A percentile compares a stretch with the other conserved stretches of the same genome.
Evolutionary conservation across 2,113 vertebrate species (phyloP).

Genomic region (Brachyhypopomus occidentalis): DNA sequence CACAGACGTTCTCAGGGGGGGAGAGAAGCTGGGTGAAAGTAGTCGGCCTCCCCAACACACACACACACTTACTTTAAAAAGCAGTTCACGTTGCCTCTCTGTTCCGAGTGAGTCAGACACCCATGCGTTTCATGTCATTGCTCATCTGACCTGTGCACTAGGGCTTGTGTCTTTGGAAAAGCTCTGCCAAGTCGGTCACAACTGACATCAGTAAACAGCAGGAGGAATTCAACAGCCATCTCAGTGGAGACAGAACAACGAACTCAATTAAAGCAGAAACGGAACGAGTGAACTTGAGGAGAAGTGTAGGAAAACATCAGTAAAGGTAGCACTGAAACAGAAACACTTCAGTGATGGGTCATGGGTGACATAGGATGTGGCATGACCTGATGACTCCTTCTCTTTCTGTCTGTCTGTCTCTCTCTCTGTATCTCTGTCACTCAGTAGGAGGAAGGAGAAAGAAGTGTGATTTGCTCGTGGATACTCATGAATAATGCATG

Average conservation of each 20-base stretch:
- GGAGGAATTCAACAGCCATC: slow-evolving; percentile 41
- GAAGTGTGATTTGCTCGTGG: background rate
- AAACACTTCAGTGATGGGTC: no score
- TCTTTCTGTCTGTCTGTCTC: no score
- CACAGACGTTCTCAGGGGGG: no score
- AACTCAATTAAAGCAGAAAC: slow-evolving; percentile 52
- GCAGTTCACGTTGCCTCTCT: background rate
- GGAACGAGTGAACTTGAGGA: background rate
- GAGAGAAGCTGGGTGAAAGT: no score
- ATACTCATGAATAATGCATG: slow-evolving; percentile 45
- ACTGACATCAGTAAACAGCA: slow-evolving; percentile 47
- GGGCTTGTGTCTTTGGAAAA: slow-evolving; percentile 26
- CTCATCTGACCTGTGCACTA: background rate
- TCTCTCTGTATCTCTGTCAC: background rate
- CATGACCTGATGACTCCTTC: background rate
- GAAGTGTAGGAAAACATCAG: background rate
- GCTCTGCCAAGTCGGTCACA: slow-evolving; percentile 46
- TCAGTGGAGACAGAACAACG: slow-evolving; percentile 39
- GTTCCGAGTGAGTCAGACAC: background rate
- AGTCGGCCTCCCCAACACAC: no score
- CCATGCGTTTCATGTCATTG: slow-evolving; percentile 11
- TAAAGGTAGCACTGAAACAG: no score
- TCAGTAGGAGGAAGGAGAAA: slow-evolving; percentile 4
- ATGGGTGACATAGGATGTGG: background rate
- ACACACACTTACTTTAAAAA: background rate